Base-by-base conservation (phyloP, 1,140 invertebrate genomes). In the Cardiocondyla obscurior region DNA sequence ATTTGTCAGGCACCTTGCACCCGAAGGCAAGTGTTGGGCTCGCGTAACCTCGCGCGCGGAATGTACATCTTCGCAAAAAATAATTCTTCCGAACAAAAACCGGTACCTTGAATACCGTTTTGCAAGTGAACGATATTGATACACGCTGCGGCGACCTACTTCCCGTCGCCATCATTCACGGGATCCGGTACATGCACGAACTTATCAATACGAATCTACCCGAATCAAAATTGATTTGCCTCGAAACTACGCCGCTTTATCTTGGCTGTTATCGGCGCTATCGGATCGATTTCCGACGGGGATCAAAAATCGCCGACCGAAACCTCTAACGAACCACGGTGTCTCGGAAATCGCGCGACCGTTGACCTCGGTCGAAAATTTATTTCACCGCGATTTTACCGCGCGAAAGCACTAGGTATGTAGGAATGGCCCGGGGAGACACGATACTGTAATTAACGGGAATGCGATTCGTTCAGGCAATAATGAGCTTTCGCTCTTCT, bases 161-260 rank as follows among this genome's bases (percentile, higher is more conserved):
- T 82, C 53, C 58, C 57, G 42, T 64, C 58, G 57, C 60, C 81
- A 77, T 82, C 72, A 64, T 65, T 82, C 81, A 55, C 8, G 12
- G 10, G 28, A 19, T 2, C 49, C 16, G 30, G 39, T 46, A 30
- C 12, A 8, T 22, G 58, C 16, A n/a, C 77, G 39, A 79, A 86
- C 85, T 83, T 87, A 86, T 83, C 81, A 72, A 69, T 82, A 44
- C 58, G 73, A 70, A 86, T 86, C 82, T 69, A 64, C 6, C 64
- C 33, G 64, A 51, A 55, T 69, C 70, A 82, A 64, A 77, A 82
- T 82, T 76, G 70, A 86, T 86, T 86, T 58, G 81, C 62, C 5
- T 44, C 64, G 16, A 19, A n/a, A 62, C n/a, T 4, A 16, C 33
- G 3, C 22, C 25, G 65, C 44, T 85, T 65, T 70, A 73, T 86